Evolutionary conservation across 64 coral and sea anemone genomes (phyloP).

Genomic region (Porites australiensis): DNA sequence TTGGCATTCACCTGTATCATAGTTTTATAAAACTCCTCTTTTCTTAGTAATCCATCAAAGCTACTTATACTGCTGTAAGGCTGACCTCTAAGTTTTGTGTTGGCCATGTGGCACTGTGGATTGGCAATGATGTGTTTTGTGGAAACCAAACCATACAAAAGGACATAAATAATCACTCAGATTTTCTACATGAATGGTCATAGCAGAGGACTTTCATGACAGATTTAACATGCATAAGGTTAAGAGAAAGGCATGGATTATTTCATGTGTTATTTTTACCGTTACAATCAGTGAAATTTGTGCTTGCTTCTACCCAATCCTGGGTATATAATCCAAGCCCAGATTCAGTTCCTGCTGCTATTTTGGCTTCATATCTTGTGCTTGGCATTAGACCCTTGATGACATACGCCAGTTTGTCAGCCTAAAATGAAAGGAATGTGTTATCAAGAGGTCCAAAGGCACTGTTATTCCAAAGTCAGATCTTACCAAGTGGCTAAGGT

Average conservation of each 20-base stretch:
- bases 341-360: slow-evolving; percentile 52
- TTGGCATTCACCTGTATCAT: no score
- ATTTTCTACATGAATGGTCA: no score
- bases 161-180: no score
- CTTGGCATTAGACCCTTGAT: slow-evolving; percentile 24
- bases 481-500: not conserved
- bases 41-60: no score
- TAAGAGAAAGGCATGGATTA: no score
- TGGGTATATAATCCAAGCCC: slow-evolving; percentile 36
- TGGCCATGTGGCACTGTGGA: no score
- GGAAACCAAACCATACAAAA: no score
- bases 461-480: not conserved
- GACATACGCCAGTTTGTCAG: not conserved
- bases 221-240: not conserved
- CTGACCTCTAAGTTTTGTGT: no score
- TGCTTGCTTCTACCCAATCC: slow-evolving; percentile 42
- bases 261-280: not conserved
- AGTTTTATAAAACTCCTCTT: no score
- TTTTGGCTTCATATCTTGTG: slow-evolving; percentile 47
- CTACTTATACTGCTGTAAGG: no score
- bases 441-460: no score
- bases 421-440: not conserved
- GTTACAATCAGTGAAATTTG: slow-evolving; percentile 51
- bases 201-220: not conserved
- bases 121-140: no score